Conservation (phyloP, 2,797 vertebrate genomes). For the Jordanella pulchra region DNA sequence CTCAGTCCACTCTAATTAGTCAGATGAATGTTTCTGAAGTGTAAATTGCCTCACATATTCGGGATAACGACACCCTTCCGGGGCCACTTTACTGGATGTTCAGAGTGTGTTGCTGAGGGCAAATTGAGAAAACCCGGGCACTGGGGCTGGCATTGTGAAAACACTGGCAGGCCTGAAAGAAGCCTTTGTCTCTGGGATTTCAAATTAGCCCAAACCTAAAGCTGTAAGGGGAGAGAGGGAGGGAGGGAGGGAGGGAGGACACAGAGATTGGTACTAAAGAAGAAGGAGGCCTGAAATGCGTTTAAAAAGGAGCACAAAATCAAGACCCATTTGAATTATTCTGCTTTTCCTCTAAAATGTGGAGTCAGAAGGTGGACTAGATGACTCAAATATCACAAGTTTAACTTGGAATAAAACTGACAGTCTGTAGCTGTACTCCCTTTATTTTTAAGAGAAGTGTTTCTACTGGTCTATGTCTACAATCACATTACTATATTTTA, state of each 20-base stretch:
- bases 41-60: conserved; percentile 59
- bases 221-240: conserved; percentile 15
- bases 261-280: conserved; percentile 25
- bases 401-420: conserved; percentile 29
- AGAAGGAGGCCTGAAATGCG: conserved; percentile 34
- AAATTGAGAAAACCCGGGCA: conserved; percentile 59
- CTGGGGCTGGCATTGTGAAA: conserved; percentile 71
- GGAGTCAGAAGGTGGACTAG: conserved; percentile 23
- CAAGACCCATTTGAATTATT: conserved; percentile 11
- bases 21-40: conserved; percentile 49
- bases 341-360: conserved; percentile 24
- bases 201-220: conserved; percentile 66
- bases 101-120: conserved; percentile 51
- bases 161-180: conserved; percentile 63
- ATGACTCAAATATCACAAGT: conserved; percentile 26
- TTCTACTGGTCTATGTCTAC: neutral
- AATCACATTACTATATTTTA: no score
- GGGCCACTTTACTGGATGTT: conserved; percentile 55
- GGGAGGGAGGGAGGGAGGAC: conserved; percentile 19
- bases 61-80: conserved; percentile 68
- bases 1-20: conserved; percentile 62
- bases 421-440: conserved; percentile 37
- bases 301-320: conserved; percentile 44
- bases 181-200: conserved; percentile 67
- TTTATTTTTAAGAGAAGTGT: neutral